Percentiles rank a stretch among this genome's conserved stretches.
These are phyloP conservation scores for Cephus pulcher DNA, from an alignment of 2,888 invertebrate species.

Conservation along the genomic window DNA sequence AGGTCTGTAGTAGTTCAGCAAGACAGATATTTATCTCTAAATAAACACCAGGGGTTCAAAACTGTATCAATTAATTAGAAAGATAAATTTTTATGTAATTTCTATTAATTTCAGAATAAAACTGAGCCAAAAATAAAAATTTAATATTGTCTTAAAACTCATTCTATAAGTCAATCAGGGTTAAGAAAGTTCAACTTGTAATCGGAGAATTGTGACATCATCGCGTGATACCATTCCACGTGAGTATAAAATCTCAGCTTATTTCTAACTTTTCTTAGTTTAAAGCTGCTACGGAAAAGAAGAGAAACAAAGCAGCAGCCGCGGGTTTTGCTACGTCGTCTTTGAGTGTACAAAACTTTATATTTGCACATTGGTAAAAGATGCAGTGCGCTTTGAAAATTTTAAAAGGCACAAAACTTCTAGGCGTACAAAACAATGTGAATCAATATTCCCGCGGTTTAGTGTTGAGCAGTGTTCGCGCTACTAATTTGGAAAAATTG, in stretches of 20 bases:
- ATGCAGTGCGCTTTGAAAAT: slow-evolving; percentile 49
- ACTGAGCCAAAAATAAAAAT: background rate
- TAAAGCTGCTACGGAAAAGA: slow-evolving; percentile 6
- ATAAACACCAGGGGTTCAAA: background rate
- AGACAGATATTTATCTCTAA: background rate
- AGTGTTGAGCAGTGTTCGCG: slow-evolving; percentile 26
- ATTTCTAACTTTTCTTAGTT: slow-evolving; percentile 40
- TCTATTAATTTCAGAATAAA: background rate
- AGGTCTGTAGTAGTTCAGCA: background rate
- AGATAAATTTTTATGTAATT: background rate
- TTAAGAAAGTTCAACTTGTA: slow-evolving; percentile 55
- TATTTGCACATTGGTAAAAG: background rate
- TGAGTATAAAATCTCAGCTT: slow-evolving; percentile 51
- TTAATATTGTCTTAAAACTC: background rate
- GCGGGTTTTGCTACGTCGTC: background rate
- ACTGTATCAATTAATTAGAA: background rate
- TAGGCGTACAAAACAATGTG: slow-evolving; percentile 35
- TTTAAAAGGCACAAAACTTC: slow-evolving; percentile 37
- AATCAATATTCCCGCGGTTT: slow-evolving; percentile 36
- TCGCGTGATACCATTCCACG: slow-evolving; percentile 39
- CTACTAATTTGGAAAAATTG: slow-evolving; percentile 65
- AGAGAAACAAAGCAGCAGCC: background rate
- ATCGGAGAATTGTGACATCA: slow-evolving; percentile 56
- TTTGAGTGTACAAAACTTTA: background rate
- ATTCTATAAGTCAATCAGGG: slow-evolving; percentile 35